A percentile compares a stretch with the other conserved stretches of the same genome.
phyloP scores from a whole-genome alignment of 2,888 invertebrate species.

The Chrysolina oricalcia region DNA sequence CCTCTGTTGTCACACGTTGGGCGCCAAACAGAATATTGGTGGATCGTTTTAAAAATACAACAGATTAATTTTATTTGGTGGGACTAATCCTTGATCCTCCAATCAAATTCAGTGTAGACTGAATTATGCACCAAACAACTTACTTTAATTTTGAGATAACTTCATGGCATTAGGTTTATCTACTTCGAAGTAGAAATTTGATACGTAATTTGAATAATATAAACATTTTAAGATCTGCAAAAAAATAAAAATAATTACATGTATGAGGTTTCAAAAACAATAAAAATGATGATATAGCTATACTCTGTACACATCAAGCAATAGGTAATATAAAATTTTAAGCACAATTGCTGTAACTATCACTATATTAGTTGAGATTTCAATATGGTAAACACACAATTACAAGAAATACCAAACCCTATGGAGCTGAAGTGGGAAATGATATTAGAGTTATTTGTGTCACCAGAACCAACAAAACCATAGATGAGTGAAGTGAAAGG shows the following conservation, averaged over 20 bases:
- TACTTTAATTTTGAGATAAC: conserved; percentile 8
- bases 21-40: background rate
- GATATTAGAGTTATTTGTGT: conserved; percentile 19
- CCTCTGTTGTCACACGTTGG: background rate
- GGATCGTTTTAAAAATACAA: background rate
- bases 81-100: conserved; percentile 8
- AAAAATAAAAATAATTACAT: background rate
- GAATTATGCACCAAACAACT: conserved; percentile 1
- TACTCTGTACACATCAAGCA: conserved; percentile 19
- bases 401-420: conserved; percentile 35
- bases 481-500: conserved; percentile 8
- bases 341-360: conserved; percentile 1
- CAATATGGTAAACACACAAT: conserved; percentile 46
- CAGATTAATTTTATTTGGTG: background rate
- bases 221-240: conserved; percentile 14
- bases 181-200: conserved; percentile 2
- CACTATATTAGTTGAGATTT: conserved; percentile 33
- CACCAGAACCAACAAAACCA: conserved; percentile 16
- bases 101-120: conserved; percentile 3
- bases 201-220: background rate
- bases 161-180: conserved; percentile 1
- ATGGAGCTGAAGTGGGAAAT: conserved; percentile 33
- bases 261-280: background rate
- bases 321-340: background rate
- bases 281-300: background rate